phyloP scores from a whole-genome alignment of 2,113 vertebrate genomes.

The Corythornis cristatus region DNA sequence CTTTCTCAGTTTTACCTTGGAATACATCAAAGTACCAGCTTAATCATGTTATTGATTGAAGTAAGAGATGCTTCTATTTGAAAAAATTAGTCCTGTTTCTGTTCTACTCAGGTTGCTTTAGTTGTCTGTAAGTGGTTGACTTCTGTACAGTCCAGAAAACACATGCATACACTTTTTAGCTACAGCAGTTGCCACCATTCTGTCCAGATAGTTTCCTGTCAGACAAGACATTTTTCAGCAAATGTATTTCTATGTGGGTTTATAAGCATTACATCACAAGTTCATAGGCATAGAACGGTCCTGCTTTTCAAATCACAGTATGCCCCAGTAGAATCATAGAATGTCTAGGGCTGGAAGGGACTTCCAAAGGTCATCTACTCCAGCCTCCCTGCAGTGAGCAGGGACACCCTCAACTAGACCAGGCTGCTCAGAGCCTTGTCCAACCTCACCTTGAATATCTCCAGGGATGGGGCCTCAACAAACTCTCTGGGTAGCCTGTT shows the following conservation, averaged over 20 bases:
- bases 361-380: no score
- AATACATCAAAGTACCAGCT: background rate
- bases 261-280: background rate
- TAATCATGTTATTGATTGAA: background rate
- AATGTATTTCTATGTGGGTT: background rate
- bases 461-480: no score
- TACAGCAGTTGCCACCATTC: background rate
- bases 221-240: background rate
- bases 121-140: no score
- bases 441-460: no score
- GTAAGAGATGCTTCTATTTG: background rate
- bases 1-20: background rate
- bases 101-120: background rate
- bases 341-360: no score
- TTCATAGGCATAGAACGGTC: background rate
- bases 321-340: background rate
- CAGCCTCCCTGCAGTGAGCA: no score
- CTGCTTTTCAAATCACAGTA: background rate
- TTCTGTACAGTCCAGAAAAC: background rate
- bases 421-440: no score
- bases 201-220: background rate
- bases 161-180: background rate
- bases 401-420: no score
- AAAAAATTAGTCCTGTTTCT: background rate
- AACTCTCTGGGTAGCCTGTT: no score